Conservation (phyloP, 2,113 vertebrate species). For the Paedocypris sp. region DNA sequence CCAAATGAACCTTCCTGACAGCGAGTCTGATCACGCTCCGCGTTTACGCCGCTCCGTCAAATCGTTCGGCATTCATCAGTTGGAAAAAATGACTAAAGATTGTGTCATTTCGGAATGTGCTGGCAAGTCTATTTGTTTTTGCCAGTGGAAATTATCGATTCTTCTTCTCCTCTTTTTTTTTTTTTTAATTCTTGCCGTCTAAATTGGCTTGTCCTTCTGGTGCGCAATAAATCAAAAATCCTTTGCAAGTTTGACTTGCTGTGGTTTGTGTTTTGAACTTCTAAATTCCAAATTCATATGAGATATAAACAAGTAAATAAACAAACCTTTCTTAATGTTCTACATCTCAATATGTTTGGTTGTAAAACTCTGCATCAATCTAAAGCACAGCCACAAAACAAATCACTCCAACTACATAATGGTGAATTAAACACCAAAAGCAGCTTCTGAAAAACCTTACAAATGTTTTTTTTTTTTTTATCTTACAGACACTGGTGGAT, state of each 20-base stretch:
- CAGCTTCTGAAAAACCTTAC: no score
- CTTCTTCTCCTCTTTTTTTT: not conserved
- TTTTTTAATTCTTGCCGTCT: not conserved
- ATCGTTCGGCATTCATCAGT: not conserved
- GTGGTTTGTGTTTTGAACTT: not conserved
- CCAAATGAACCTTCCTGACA: no score
- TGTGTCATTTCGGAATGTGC: not conserved
- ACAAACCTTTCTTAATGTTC: no score
- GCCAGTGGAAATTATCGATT: not conserved
- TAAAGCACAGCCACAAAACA: no score
- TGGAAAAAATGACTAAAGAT: not conserved
- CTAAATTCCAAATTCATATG: no score
- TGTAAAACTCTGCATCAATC: no score
- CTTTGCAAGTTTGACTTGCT: not conserved
- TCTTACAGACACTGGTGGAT: slow-evolving; percentile 67
- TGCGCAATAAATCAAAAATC: not conserved
- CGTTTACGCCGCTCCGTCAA: not conserved
- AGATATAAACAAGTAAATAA: no score
- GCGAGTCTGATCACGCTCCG: no score
- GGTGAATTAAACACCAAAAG: no score
- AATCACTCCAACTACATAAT: no score
- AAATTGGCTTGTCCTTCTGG: not conserved
- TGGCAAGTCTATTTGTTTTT: not conserved
- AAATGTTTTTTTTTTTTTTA: no score
- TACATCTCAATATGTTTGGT: no score